Conservation (phyloP, 2,113 vertebrate species). For the Ctenomys sociabilis region DNA sequence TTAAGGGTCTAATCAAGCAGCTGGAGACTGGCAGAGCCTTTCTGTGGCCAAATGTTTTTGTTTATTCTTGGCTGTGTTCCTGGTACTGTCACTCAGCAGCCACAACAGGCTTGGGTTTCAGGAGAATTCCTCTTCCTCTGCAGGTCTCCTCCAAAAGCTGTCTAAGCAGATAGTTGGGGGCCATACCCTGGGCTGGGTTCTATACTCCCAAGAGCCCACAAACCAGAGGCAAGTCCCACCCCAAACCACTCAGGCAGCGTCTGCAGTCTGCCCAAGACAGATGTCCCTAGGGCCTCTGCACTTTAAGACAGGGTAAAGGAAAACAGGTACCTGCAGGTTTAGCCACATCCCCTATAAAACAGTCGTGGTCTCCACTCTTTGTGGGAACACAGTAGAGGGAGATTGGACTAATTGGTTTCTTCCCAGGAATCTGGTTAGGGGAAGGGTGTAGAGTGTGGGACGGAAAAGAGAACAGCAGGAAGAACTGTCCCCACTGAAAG, state of each 20-base stretch:
- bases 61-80: background rate
- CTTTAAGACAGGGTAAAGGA: slow-evolving; percentile 69
- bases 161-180: background rate
- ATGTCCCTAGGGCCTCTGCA: background rate
- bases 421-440: slow-evolving; percentile 79
- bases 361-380: slow-evolving; percentile 79
- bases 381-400: slow-evolving; percentile 67
- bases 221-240: slow-evolving; percentile 52
- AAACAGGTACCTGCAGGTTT: slow-evolving; percentile 74
- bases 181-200: background rate
- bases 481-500: slow-evolving; percentile 19
- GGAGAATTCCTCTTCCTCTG: background rate
- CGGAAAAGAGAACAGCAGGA: slow-evolving; percentile 63
- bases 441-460: slow-evolving; percentile 65
- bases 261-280: background rate
- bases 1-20: background rate
- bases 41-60: slow-evolving; percentile 2
- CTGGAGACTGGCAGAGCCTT: background rate
- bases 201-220: background rate
- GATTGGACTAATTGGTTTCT: slow-evolving; percentile 83
- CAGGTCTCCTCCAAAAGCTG: background rate
- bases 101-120: background rate
- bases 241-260: background rate
- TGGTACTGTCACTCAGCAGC: background rate
- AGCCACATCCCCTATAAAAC: slow-evolving; percentile 76